phyloP scores from a whole-genome alignment of 2,888 invertebrate species.

The Luperina nickerlii region DNA sequence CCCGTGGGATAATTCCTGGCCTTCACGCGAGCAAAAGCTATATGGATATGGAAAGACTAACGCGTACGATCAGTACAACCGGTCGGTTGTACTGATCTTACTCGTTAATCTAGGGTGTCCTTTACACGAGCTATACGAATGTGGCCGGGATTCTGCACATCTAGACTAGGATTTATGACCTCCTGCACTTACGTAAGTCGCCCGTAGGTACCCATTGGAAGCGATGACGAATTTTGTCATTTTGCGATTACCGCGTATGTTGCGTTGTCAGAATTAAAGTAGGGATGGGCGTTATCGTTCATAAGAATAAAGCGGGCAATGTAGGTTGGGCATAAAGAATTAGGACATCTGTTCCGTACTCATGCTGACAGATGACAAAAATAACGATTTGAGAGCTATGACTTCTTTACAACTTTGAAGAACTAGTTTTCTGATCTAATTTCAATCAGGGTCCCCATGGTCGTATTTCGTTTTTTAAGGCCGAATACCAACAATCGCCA shows the following conservation, averaged over 20 bases:
- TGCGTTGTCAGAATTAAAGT: constrained; percentile 4
- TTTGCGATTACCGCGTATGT: not conserved
- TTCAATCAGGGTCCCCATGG: not conserved
- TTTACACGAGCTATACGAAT: constrained; percentile 25
- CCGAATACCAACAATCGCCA: no score
- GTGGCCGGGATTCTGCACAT: constrained; percentile 20
- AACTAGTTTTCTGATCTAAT: not conserved
- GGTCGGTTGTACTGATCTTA: not conserved
- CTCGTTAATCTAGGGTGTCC: constrained; percentile 12
- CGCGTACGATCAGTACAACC: not conserved
- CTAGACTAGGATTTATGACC: constrained; percentile 33
- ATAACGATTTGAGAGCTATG: not conserved
- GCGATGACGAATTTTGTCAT: constrained; percentile 15
- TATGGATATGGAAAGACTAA: not conserved
- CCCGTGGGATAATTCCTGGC: not conserved
- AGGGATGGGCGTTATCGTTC: not conserved
- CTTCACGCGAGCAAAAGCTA: not conserved
- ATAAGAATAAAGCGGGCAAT: constrained; percentile 6
- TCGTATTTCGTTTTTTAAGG: not conserved
- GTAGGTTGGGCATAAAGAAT: not conserved
- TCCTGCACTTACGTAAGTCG: constrained; percentile 27
- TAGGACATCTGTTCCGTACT: not conserved
- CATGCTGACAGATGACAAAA: not conserved
- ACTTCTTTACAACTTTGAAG: not conserved
- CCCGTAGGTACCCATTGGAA: constrained; percentile 9